Percentiles rank a stretch among this genome's conserved stretches.
phyloP scores from a whole-genome alignment of 2,113 vertebrate genomes.

The Chaetura pelagica region DNA sequence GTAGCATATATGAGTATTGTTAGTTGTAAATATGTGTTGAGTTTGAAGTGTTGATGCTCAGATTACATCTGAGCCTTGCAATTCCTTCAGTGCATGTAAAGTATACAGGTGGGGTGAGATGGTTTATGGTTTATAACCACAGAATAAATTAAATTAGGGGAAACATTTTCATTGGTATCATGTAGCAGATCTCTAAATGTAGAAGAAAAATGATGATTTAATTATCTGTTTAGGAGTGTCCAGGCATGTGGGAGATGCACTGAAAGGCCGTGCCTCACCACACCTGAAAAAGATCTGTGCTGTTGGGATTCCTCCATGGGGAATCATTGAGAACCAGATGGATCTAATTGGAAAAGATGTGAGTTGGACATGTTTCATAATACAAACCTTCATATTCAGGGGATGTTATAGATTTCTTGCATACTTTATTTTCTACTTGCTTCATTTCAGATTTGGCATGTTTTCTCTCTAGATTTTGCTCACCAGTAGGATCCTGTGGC shows the following conservation, averaged over 20 bases:
- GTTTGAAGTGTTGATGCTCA: neutral
- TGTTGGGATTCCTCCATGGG: conserved; percentile 93
- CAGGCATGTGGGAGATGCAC: conserved; percentile 90
- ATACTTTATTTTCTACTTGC: neutral
- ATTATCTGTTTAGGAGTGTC: conserved; percentile 84
- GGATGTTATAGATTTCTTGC: neutral
- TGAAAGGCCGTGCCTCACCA: conserved; percentile 86
- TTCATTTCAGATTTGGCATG: neutral
- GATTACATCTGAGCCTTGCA: neutral
- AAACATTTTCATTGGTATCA: neutral
- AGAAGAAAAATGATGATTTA: neutral
- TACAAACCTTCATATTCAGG: neutral
- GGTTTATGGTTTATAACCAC: neutral
- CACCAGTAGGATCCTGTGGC: neutral
- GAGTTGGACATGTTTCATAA: conserved; percentile 60
- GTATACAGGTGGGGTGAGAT: neutral
- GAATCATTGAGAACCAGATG: conserved; percentile 90
- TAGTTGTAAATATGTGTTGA: neutral
- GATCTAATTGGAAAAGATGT: conserved; percentile 94
- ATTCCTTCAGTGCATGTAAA: neutral
- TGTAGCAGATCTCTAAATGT: neutral
- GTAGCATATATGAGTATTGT: neutral
- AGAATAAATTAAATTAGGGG: neutral
- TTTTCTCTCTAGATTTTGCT: neutral
- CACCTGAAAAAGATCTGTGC: conserved; percentile 89